Percentiles rank a stretch among this genome's conserved stretches.
Evolutionary conservation across 2,113 vertebrate species (phyloP).

Genomic region (Bostrychus sinensis): DNA sequence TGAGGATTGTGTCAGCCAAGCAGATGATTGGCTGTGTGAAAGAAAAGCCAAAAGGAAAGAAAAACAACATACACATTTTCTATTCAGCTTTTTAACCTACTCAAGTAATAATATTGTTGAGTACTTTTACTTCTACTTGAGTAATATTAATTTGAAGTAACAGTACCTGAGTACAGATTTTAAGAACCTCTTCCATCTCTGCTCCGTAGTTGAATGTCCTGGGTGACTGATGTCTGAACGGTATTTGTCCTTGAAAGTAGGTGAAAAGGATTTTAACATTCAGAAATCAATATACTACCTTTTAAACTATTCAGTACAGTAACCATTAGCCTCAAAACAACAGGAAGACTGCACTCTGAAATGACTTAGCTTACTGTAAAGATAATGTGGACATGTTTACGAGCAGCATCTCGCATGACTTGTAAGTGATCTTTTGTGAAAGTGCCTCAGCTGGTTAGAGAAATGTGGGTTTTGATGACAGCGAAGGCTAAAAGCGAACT

Average conservation of each 20-base stretch:
- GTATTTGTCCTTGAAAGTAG: neutral
- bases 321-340: neutral
- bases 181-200: too few species aligned
- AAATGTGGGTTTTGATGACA: neutral
- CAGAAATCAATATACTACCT: slow-evolving; percentile 7
- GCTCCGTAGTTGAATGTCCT: too few species aligned
- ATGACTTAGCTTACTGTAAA: neutral
- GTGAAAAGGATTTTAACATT: slow-evolving; percentile 7
- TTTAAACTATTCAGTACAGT: slow-evolving; percentile 5
- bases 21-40: too few species aligned
- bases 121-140: too few species aligned
- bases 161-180: too few species aligned
- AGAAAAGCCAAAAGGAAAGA: too few species aligned
- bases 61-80: too few species aligned
- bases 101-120: too few species aligned
- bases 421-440: neutral
- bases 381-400: neutral
- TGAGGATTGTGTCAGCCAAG: too few species aligned
- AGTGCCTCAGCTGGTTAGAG: neutral
- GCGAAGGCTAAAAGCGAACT: too few species aligned
- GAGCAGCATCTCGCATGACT: neutral
- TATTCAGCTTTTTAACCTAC: too few species aligned
- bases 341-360: neutral
- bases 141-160: too few species aligned
- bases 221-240: neutral